Base-by-base conservation (phyloP, 2,888 invertebrate species). In the Athrips mouffetella region DNA sequence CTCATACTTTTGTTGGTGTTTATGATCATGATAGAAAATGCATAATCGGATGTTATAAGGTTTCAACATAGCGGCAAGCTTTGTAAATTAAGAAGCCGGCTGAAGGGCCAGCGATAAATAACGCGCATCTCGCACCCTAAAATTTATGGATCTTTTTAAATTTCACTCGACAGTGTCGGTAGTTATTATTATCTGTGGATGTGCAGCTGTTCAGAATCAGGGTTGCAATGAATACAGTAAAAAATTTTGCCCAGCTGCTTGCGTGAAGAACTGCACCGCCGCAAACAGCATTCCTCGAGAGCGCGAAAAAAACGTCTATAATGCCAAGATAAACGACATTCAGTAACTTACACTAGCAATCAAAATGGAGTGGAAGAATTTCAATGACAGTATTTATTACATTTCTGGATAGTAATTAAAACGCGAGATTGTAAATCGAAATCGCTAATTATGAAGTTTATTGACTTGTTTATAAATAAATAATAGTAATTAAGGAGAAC, bases 171-270 rank as follows among this genome's bases (percentile, higher is more conserved):
- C 52, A 49, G 31, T 23, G 44, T 50, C 53, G 55, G 44, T 54
- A 58, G 57, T 59, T 63, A 58, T 57, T 64, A 60, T 65, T 59
- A 68, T 60, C 62, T 58, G 49, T 51, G 54, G 58, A 59, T 52
- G 61, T 68, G 76, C 82, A 82, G 81, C 80, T 82, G 82, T 71
- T 67, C 70, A 65, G 65, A 64, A 69, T 62, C 60, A 70, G 62
- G 65, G 69, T 67, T 59, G 64, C 65, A 59, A 54, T 55, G 61
- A 67, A 64, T 59, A 60, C 61, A 65, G 64, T 65, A 70, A 70
- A 68, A 72, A 60, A 74, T 58, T 60, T 55, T 61, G 66, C 67
- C 42, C 70, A 70, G 63, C 61, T 58, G 62, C 59, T 50, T 53
- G 67, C 68, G 67, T 65, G 67, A 59, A 39, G 47, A 53, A 55